Percentiles rank a stretch among this genome's conserved stretches.
Evolutionary conservation across 2,113 vertebrate genomes (phyloP).

Genomic region (Crypturellus undulatus): DNA sequence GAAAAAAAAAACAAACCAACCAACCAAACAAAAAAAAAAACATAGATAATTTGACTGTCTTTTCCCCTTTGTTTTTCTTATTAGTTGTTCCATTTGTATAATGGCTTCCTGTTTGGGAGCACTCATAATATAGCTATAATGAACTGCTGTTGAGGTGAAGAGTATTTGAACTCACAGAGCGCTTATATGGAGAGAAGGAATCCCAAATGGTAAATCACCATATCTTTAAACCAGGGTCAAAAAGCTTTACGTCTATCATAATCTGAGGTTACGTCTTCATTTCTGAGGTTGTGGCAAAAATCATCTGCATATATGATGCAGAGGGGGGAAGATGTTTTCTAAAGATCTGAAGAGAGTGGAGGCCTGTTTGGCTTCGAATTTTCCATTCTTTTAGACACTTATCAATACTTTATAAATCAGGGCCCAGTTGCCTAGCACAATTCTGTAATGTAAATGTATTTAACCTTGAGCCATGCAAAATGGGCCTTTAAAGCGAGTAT

Average conservation of each 20-base stretch:
- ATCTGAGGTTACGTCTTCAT: neutral
- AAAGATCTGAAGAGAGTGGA: neutral
- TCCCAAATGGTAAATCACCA: neutral
- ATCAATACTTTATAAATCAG: slow-evolving; percentile 42
- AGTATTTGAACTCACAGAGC: neutral
- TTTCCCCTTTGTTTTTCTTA: neutral
- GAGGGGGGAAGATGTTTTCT: neutral
- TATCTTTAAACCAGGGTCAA: neutral
- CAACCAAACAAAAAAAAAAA: neutral
- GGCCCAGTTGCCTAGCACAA: neutral
- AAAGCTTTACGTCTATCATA: neutral
- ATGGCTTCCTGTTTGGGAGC: neutral
- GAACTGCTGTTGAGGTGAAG: neutral
- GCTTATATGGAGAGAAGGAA: neutral
- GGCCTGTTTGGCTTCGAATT: neutral
- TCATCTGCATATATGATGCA: neutral
- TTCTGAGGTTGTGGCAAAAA: neutral
- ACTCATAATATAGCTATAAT: neutral
- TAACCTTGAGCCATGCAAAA: slow-evolving; percentile 59
- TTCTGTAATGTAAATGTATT: slow-evolving; percentile 26
- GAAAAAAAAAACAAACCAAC: neutral
- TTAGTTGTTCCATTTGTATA: neutral
- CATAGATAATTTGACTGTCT: neutral
- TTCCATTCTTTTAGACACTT: neutral
- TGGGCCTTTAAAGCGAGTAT: neutral